Evolutionary conservation across 2,888 invertebrate species (phyloP).

Genomic region (Epistrophe grossulariae): DNA sequence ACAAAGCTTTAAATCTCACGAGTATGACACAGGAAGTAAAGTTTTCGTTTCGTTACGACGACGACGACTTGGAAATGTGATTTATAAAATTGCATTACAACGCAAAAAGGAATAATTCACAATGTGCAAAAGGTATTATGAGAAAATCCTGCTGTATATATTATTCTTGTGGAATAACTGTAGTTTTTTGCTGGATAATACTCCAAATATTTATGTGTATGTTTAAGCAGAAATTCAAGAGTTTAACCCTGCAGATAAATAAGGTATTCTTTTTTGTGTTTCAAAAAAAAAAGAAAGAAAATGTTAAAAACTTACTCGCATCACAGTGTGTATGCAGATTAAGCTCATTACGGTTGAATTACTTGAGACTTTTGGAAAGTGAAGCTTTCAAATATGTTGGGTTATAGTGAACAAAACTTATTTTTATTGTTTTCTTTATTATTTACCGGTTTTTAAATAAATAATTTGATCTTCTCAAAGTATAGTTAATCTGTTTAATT

Average conservation of each 20-base stretch:
- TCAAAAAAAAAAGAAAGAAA: background rate
- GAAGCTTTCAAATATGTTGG: no score
- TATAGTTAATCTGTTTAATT: no score
- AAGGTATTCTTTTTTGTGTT: background rate
- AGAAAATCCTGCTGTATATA: background rate
- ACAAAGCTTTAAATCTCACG: slow-evolving; percentile 26
- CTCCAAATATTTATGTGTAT: slow-evolving; percentile 10
- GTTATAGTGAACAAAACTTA: no score
- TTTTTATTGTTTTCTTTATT: no score
- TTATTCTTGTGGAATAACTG: slow-evolving; percentile 1
- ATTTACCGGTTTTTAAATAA: no score
- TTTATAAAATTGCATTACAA: slow-evolving; percentile 56
- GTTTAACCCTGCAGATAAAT: slow-evolving; percentile 6
- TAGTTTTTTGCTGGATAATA: background rate
- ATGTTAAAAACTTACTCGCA: background rate
- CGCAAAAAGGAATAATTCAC: slow-evolving; percentile 23
- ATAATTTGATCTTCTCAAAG: no score
- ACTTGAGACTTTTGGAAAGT: background rate
- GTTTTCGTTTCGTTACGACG: slow-evolving; percentile 46
- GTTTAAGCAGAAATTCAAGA: background rate
- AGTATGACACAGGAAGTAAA: slow-evolving; percentile 62
- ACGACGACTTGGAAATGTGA: slow-evolving; percentile 45
- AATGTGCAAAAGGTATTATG: slow-evolving; percentile 16
- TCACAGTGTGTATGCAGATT: background rate
- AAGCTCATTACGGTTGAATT: background rate